Base-by-base conservation (phyloP, 2,888 invertebrate species). In the Cantharis rufa region DNA sequence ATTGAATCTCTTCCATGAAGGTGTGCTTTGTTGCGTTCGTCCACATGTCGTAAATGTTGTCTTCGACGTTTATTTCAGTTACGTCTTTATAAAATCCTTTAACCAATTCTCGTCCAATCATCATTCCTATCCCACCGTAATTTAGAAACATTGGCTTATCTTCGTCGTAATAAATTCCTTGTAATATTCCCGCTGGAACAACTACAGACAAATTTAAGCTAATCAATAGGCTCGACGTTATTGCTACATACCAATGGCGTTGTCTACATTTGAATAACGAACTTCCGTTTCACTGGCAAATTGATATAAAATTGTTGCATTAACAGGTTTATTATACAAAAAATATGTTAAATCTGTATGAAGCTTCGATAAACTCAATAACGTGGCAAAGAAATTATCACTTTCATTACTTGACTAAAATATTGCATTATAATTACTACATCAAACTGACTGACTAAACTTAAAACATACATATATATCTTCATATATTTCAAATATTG, bases 51-150 rank as follows among this genome's bases (percentile, higher is more conserved):
- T 66, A 21, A 13, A 21, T 24, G 21, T 66, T 21, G 64, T 66
- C 24, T n/a, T 21, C 24, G 9, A 21, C 64, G 9, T 66, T 24
- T 5, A 66, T 66, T 66, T 66, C 64, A 21, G 64, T 66, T 7
- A 48, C 48, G 7, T 48, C 48, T 48, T 48, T n/a, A n/a, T 48
- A 48, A 7, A 48, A 48, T 21, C 64, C 73, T 62, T 76, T 66
- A n/a, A 82, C 82, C 18, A 85, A 74, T 80, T 86, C 85, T 76
- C 86, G 85, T 5, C 85, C 86, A 64, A 86, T 84, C 13, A 85
- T 82, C 28, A 82, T 82, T 2, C 85, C 86, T 68, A 86, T 74
- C 7, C 84, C 77, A 5, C 85, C 85, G 70, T 84, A 86, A 74
- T 85, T 86, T 78, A 85, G 78, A 70, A 83, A 86, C 63, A 82